Conservation (phyloP, 2,797 vertebrate species). For the Pangasius djambal region DNA sequence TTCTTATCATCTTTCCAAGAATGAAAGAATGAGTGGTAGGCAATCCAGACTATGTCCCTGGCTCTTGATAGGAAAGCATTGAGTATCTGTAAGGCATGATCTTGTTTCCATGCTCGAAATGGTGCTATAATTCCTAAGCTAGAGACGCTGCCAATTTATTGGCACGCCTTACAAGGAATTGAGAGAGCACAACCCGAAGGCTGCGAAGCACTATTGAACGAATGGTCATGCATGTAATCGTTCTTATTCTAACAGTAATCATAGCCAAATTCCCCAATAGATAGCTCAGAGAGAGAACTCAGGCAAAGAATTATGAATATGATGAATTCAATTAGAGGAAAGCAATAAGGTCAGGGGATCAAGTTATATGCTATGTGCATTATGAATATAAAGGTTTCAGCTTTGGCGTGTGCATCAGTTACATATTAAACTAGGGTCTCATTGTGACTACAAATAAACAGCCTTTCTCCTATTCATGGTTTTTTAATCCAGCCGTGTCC, state of each 20-base stretch:
- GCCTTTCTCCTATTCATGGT: slow-evolving; percentile 41
- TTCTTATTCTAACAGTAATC: slow-evolving; percentile 7
- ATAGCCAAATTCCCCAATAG: neutral
- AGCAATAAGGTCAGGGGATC: neutral
- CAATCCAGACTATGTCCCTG: slow-evolving; percentile 50
- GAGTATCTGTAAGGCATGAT: slow-evolving; percentile 58
- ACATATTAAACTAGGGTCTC: neutral
- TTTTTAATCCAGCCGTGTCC: slow-evolving; percentile 55
- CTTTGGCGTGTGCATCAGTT: neutral
- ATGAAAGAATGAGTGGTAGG: slow-evolving; percentile 11
- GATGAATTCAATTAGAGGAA: neutral
- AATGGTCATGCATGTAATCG: slow-evolving; percentile 15
- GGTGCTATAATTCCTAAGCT: slow-evolving; percentile 63
- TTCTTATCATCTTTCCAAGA: slow-evolving; percentile 5
- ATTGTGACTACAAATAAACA: neutral
- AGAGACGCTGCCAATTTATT: slow-evolving; percentile 55
- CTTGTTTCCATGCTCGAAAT: slow-evolving; percentile 63
- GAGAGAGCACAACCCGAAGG: slow-evolving; percentile 40
- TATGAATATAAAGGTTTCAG: slow-evolving; percentile 15
- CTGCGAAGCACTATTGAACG: slow-evolving; percentile 27
- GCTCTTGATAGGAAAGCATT: slow-evolving; percentile 49
- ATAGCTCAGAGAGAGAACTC: slow-evolving; percentile 32
- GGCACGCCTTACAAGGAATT: slow-evolving; percentile 60
- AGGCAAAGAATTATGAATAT: slow-evolving; percentile 3
- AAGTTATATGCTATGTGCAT: neutral